Base-by-base conservation (phyloP, 1,140 invertebrate genomes). In the Drosophila lowei region DNA sequence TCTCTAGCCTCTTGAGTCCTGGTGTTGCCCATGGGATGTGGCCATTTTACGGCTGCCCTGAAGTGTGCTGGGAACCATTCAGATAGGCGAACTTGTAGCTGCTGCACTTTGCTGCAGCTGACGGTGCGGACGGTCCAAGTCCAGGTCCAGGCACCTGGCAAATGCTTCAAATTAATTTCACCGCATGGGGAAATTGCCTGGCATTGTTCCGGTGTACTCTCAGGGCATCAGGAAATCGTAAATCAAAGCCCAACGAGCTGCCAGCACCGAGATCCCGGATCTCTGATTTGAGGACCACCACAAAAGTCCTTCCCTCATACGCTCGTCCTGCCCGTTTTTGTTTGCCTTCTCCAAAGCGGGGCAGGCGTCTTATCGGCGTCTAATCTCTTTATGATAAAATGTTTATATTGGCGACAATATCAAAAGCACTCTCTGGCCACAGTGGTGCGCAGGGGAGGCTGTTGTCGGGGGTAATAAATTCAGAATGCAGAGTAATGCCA, bases 341-440 rank as follows among this genome's bases (percentile, higher is more conserved):
- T 75, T 75, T 75, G 49, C 49, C 50, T 42, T 58, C 52, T 50
- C 34, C 25, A 38, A 9, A 11, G n/a, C 18, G 42, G 42, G 4
- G 3, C 4, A 5, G 8, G 16, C 52, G 83, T 38, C 83, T 86
- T 86, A 86, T 86, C 81, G 73, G 78, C 78, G 83, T 86, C 85
- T 88, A 88, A 88, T 88, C 83, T 88, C 72, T 83, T 88, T 89
- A 89, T 89, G 83, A 88, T 88, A 89, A 88, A 88, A 89, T 88
- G 83, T 79, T 88, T 88, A 88, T 83, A 79, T 78, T 72, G 83
- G 65, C 77, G 77, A 86, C 80, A 79, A 61, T 73, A 79, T 79
- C 80, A 84, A 84, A 79, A 78, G 56, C 63, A 21, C 38, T 7
- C 34, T 53, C 15, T 46, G 63, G 64, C 60, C 57, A 71, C 56